A percentile compares a stretch with the other conserved stretches of the same genome.
These are phyloP conservation scores for Matsumurasca onukii DNA, from an alignment of 1,140 invertebrate genomes.

Conservation along the genomic window DNA sequence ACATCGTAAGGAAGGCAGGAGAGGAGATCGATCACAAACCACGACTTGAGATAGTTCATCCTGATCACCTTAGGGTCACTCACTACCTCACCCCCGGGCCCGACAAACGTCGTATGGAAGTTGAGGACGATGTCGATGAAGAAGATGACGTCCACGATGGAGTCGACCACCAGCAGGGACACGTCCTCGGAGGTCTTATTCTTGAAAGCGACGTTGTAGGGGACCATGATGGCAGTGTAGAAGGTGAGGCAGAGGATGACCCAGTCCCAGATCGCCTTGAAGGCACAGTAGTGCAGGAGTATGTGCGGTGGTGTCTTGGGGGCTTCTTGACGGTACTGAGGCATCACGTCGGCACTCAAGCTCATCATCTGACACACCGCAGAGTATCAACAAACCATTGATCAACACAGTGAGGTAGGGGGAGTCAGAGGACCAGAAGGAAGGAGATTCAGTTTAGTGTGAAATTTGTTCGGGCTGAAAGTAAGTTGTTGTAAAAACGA, in stretches of 20 bases:
- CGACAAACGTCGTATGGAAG: constrained; percentile 99
- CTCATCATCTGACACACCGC: constrained; percentile 96
- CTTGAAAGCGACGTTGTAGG: constrained; percentile 99
- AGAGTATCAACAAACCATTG: no score
- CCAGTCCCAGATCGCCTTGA: constrained; percentile 99
- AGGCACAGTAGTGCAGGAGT: constrained; percentile 96
- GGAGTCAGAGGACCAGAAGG: no score
- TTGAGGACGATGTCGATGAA: constrained; percentile 99
- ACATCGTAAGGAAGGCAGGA: constrained; percentile 99
- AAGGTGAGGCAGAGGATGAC: constrained; percentile 99
- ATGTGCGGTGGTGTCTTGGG: constrained; percentile 99
- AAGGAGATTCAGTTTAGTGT: no score
- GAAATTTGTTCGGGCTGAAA: no score
- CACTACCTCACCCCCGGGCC: constrained; percentile 96
- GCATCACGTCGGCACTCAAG: constrained; percentile 94
- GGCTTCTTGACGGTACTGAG: constrained; percentile 98
- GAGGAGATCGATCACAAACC: constrained; percentile 99
- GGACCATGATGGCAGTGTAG: constrained; percentile 99
- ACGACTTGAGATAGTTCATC: constrained; percentile 99
- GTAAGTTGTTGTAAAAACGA: no score
- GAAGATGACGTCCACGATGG: constrained; percentile 99
- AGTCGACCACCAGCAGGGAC: constrained; percentile 93
- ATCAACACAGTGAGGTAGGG: no score
- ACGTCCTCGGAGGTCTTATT: constrained; percentile 99
- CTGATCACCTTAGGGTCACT: constrained; percentile 96